Percentiles rank a stretch among this genome's conserved stretches.
phyloP scores from a whole-genome alignment of 2,113 vertebrate species.

The Clupea harengus region DNA sequence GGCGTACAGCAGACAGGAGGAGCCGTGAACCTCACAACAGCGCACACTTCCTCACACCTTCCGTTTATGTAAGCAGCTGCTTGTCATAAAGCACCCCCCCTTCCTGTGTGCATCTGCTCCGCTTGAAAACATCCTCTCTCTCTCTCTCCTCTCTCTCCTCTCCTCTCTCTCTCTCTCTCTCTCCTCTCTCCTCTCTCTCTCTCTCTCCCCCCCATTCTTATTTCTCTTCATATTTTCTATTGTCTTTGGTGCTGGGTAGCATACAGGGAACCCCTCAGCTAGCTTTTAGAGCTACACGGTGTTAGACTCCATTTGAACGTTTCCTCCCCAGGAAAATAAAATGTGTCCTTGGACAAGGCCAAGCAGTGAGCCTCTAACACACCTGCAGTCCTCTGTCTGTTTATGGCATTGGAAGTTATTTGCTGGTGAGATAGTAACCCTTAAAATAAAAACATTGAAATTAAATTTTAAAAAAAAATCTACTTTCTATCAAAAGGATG shows the following conservation, averaged over 20 bases:
- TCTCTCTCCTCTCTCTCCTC: conserved; percentile 7
- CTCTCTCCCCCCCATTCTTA: too few relatives aligned
- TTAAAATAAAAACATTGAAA: background rate
- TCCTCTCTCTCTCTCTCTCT: conserved; percentile 1
- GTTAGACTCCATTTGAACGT: background rate
- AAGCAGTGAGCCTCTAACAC: background rate
- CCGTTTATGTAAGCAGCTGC: conserved; percentile 41
- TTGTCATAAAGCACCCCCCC: conserved; percentile 2
- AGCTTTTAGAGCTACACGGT: background rate
- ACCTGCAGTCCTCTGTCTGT: background rate
- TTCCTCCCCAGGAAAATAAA: too few relatives aligned
- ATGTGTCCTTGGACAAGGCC: background rate
- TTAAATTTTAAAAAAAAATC: background rate
- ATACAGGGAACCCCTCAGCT: background rate
- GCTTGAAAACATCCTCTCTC: conserved; percentile 31
- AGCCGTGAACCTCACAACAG: background rate
- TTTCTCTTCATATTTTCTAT: too few relatives aligned
- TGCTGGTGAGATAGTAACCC: background rate
- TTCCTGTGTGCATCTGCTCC: conserved; percentile 27
- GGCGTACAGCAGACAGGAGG: conserved; percentile 22
- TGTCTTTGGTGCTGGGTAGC: background rate
- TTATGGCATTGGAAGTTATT: background rate
- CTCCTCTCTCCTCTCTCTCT: background rate
- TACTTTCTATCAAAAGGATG: background rate
- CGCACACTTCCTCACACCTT: conserved; percentile 44